Evolutionary conservation across 2,797 vertebrate species (phyloP).

Genomic region (Alectoris magna): DNA sequence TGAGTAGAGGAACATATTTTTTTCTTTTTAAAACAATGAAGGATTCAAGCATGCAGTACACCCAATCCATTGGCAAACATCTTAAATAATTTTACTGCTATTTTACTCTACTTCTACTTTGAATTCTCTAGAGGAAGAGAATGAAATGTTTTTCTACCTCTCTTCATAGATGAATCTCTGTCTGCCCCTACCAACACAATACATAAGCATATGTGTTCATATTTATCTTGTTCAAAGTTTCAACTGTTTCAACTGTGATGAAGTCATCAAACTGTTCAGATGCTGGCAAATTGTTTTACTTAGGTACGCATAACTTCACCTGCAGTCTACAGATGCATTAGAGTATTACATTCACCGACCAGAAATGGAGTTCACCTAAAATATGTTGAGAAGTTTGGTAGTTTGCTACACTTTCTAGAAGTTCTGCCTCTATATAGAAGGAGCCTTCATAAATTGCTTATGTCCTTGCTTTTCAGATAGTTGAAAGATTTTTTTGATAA

Average conservation of each 20-base stretch:
- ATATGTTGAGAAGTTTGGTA: neutral
- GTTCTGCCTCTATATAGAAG: neutral
- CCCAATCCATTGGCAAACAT: neutral
- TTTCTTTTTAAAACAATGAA: neutral
- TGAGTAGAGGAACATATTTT: neutral
- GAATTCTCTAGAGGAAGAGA: neutral
- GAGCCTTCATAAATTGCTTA: neutral
- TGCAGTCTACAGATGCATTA: neutral
- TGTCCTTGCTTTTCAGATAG: neutral
- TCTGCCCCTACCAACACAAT: neutral
- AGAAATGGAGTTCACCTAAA: neutral
- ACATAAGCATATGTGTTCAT: fast-evolving
- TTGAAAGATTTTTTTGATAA: neutral
- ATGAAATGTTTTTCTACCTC: neutral
- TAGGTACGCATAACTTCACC: neutral
- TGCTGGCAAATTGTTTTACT: neutral
- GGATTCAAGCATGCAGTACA: neutral
- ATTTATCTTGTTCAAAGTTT: neutral
- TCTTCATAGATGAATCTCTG: neutral
- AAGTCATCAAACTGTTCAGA: neutral
- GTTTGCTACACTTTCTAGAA: neutral
- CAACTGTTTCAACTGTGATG: neutral
- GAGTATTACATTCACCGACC: neutral
- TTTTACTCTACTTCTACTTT: neutral
- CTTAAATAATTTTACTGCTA: neutral